A percentile compares a stretch with the other conserved stretches of the same genome.
phyloP scores from a whole-genome alignment of 2,797 vertebrate species.

The Fringilla coelebs region DNA sequence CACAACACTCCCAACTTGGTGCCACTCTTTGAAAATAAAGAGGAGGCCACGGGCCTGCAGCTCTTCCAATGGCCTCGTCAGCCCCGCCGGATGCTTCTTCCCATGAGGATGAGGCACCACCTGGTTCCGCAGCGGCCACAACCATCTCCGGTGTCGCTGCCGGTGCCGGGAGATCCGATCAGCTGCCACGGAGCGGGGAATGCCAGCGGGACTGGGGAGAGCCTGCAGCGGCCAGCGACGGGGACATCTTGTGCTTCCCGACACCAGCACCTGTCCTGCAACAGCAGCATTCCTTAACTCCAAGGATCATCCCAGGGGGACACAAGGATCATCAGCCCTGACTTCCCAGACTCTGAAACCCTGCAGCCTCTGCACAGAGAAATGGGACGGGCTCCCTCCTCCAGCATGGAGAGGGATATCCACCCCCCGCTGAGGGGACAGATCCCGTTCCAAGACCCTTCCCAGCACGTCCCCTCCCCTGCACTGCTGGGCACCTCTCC shows the following conservation, averaged over 20 bases:
- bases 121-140: neutral
- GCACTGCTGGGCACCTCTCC: too few relatives aligned
- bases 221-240: neutral
- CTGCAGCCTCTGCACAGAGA: neutral
- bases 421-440: too few relatives aligned
- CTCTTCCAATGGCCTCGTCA: neutral
- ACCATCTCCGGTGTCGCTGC: accelerated
- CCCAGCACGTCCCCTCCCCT: too few relatives aligned
- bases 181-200: neutral
- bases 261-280: neutral
- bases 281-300: neutral
- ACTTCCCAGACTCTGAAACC: accelerated
- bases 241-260: neutral
- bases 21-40: neutral
- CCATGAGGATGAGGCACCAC: neutral
- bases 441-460: too few relatives aligned
- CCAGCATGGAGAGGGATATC: neutral
- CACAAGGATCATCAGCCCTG: accelerated
- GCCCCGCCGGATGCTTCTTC: neutral
- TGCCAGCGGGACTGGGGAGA: neutral
- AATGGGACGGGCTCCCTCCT: neutral
- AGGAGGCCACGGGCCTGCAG: neutral
- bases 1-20: accelerated
- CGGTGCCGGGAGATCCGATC: neutral
- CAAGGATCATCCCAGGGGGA: neutral